phyloP scores from a whole-genome alignment of 2,797 vertebrate genomes.

The Characodon lateralis region DNA sequence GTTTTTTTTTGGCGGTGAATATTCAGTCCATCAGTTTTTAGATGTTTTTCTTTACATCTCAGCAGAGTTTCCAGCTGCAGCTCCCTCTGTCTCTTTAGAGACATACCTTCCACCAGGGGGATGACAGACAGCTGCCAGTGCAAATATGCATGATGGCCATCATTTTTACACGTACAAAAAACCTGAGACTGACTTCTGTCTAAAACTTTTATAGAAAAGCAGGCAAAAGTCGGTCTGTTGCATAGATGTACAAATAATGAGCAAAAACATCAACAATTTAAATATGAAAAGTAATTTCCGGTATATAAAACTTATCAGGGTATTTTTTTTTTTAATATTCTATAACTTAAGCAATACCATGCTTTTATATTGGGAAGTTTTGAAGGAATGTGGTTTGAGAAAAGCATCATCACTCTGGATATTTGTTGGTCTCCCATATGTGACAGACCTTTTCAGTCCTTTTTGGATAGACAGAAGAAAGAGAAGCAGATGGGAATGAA shows the following conservation, averaged over 20 bases:
- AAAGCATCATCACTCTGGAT: neutral
- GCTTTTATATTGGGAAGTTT: neutral
- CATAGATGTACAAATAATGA: neutral
- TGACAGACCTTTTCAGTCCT: slow-evolving; percentile 36
- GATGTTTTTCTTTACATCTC: slow-evolving; percentile 12
- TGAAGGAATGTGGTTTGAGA: neutral
- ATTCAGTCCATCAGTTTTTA: slow-evolving; percentile 12
- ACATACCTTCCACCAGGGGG: neutral
- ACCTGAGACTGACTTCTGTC: slow-evolving; percentile 9
- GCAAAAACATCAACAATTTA: neutral
- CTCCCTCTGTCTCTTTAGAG: slow-evolving; percentile 5
- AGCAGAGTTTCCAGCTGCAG: slow-evolving; percentile 6
- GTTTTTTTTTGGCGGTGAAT: slow-evolving; percentile 11
- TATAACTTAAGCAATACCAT: neutral
- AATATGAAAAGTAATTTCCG: neutral
- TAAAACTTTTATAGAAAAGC: neutral
- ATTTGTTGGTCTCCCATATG: slow-evolving; percentile 32
- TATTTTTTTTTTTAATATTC: neutral
- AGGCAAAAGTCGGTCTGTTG: neutral
- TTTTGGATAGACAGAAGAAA: slow-evolving; percentile 20
- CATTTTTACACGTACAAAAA: slow-evolving; percentile 32
- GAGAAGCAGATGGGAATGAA: neutral
- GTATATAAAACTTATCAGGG: neutral
- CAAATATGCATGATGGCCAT: slow-evolving; percentile 19
- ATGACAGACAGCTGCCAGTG: slow-evolving; percentile 43